Evolutionary conservation across 2,113 vertebrate genomes (phyloP), one percentile per base, ranked within the genome.

Genomic region (Brienomyrus brachyistius): DNA sequence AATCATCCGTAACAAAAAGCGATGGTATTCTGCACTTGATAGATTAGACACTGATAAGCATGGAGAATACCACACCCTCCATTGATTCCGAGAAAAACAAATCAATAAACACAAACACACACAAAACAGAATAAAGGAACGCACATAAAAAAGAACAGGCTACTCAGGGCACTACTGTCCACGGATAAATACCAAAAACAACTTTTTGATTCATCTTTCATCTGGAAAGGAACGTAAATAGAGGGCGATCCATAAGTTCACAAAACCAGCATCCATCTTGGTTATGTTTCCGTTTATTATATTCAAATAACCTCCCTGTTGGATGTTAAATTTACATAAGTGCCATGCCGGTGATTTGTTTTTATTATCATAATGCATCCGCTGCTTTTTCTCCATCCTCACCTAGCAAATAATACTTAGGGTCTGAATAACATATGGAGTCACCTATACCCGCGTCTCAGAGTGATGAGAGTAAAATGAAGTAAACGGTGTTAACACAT

Each of bases 21-120:
- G 94, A 96, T 95, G 94, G 93, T 95, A 94, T 95, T 95, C 93
- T 91, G 91, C 94, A 95, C 92, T 93, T 96, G 95, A 96, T 93
- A 95, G 96, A 96, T 96, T 96, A 95, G 90, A 94, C 91, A 92
- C 94, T 94, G 94, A 96, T 96, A 95, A 94, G 93, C 93, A 92
- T 93, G 93, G 95, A 95, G 94, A 96, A 95, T 93, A 94, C 93
- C 94, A 94, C 95, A 94, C 95, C 94, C 95, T 92, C 93, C 93
- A 96, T 96, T 91, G 95, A 96, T 93, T 94, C 92, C 92, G 89
- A 92, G 93, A 92, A 94, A 94, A 96, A 96, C 94, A 95, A 95
- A 96, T 96, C 95, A 93, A 96, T 96, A 93, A 70, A 92, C 93
- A 92, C 91, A 91, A 93, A 90, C 91, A 91, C 89, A 93, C 92